Conservation (phyloP, 1,140 invertebrate genomes). For the Chymomyza costata region DNA sequence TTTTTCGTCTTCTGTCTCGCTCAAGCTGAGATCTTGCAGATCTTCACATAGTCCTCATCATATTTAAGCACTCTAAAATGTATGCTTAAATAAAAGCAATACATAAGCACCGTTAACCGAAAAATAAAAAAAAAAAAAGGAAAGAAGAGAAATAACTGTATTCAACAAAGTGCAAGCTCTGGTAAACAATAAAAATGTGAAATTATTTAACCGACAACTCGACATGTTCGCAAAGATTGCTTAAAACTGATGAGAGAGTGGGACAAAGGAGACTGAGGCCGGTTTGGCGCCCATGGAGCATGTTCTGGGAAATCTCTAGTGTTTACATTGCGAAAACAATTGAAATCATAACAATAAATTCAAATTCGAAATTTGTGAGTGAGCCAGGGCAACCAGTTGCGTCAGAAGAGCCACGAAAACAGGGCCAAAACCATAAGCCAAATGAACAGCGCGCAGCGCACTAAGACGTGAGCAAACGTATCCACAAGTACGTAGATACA, state of each 20-base stretch:
- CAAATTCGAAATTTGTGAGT: constrained; percentile 66
- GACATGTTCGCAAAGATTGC: constrained; percentile 28
- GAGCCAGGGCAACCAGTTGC: constrained; percentile 58
- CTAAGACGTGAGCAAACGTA: constrained; percentile 56
- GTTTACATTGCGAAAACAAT: constrained; percentile 63
- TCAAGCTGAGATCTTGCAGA: too few relatives aligned
- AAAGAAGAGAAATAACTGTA: too few relatives aligned
- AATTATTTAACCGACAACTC: constrained; percentile 38
- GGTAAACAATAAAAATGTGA: constrained; percentile 27
- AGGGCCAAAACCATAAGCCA: too few relatives aligned
- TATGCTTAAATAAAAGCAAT: too few relatives aligned
- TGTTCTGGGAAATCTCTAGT: constrained; percentile 50
- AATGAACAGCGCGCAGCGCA: constrained; percentile 9
- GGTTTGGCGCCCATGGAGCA: background rate
- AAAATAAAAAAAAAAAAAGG: too few relatives aligned
- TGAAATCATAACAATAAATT: constrained; percentile 71
- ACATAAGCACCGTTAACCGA: too few relatives aligned
- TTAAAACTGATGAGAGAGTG: too few relatives aligned
- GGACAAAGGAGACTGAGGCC: too few relatives aligned
- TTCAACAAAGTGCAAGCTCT: constrained; percentile 16
- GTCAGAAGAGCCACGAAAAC: constrained; percentile 27
- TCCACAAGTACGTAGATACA: constrained; percentile 38
- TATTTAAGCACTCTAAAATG: too few relatives aligned
- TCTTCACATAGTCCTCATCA: too few relatives aligned
- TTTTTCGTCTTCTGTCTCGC: too few relatives aligned